Percentiles rank a stretch among this genome's conserved stretches.
Conservation (phyloP, 2,113 vertebrate genomes). For the Talpa occidentalis region DNA sequence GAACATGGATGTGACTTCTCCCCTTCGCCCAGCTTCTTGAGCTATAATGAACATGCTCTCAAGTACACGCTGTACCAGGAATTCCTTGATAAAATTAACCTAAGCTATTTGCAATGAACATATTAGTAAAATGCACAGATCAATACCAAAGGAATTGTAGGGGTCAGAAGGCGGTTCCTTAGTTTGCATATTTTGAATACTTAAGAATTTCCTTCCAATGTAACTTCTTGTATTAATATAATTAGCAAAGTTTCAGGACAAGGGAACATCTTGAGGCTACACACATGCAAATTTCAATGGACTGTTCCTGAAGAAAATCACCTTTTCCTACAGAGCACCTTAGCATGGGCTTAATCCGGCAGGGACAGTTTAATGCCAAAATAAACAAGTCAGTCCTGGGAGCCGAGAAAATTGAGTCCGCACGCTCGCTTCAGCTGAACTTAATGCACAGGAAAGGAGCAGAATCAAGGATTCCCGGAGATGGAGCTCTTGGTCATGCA, state of each 20-base stretch:
- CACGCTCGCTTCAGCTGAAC: not conserved
- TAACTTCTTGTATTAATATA: slow-evolving; percentile 8
- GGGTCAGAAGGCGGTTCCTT: not conserved
- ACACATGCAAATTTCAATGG: slow-evolving; percentile 45
- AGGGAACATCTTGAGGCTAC: not conserved
- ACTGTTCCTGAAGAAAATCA: not conserved
- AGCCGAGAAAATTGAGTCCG: not conserved
- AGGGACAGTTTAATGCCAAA: not conserved
- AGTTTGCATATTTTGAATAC: not conserved
- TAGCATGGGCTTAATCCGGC: not conserved
- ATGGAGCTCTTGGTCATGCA: no score
- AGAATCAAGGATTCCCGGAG: no score
- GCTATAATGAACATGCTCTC: not conserved
- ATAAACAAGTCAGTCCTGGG: not conserved
- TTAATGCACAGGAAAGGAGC: no score
- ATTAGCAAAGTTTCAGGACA: not conserved
- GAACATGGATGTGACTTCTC: not conserved
- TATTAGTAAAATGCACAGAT: not conserved
- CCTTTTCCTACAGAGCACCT: slow-evolving; percentile 11
- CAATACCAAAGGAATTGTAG: not conserved
- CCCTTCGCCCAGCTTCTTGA: not conserved
- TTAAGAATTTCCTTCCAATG: not conserved
- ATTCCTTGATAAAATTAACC: slow-evolving; percentile 24
- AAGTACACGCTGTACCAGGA: not conserved
- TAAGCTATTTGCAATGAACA: not conserved